phyloP scores from a whole-genome alignment of 2,888 invertebrate species.

The Rotaria socialis region DNA sequence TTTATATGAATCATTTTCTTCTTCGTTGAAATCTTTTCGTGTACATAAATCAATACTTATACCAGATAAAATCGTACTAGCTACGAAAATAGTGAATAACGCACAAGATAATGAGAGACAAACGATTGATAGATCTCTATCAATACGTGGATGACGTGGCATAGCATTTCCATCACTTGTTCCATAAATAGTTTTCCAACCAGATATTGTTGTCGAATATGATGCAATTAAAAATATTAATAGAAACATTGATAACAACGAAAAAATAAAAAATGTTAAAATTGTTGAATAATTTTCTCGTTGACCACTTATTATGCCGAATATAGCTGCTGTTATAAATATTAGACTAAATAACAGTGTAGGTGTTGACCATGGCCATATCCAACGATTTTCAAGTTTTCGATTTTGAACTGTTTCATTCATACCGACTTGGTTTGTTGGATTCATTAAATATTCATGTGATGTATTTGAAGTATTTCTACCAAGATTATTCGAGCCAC shows the following conservation, averaged over 20 bases:
- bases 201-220: constrained; percentile 19
- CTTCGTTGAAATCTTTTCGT: neutral
- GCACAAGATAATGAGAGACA: neutral
- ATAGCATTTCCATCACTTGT: neutral
- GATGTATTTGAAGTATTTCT: neutral
- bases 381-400: constrained; percentile 7
- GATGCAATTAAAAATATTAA: constrained; percentile 12
- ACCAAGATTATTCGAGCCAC: neutral
- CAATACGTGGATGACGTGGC: neutral
- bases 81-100: neutral
- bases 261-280: neutral
- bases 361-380: constrained; percentile 38
- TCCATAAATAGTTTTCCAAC: neutral
- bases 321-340: neutral
- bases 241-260: constrained; percentile 16
- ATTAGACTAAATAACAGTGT: constrained; percentile 11
- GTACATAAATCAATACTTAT: neutral
- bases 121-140: constrained; percentile 26
- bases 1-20: neutral
- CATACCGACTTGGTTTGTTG: neutral
- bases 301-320: constrained; percentile 9
- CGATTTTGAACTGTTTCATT: neutral
- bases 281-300: constrained; percentile 13
- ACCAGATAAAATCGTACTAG: neutral
- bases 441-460: neutral